These are phyloP conservation scores for Pygoscelis antarcticus DNA, from an alignment of 2,113 vertebrate genomes.

Conservation along the genomic window DNA sequence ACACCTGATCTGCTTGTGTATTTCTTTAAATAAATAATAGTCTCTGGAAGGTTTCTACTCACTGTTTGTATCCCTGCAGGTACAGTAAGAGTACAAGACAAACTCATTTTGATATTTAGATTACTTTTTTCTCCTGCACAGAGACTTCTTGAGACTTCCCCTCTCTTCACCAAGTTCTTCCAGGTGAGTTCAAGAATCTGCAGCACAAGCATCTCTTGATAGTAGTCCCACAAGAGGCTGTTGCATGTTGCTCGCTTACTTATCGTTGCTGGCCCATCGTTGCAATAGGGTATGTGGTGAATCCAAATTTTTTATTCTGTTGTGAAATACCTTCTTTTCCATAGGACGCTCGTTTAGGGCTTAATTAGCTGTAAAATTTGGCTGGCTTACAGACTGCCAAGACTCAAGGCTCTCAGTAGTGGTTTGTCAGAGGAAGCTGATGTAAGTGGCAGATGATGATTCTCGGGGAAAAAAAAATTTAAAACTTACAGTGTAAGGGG, in stretches of 20 bases:
- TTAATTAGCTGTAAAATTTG: background rate
- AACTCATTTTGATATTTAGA: background rate
- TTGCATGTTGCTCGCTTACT: background rate
- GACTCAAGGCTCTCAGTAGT: background rate
- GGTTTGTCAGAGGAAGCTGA: background rate
- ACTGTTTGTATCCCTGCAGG: background rate
- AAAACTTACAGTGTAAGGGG: background rate
- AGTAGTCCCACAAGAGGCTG: background rate
- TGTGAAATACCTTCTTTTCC: background rate
- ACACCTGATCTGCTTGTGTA: background rate
- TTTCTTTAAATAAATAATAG: background rate
- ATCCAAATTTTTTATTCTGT: background rate
- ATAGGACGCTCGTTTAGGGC: background rate
- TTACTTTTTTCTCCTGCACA: background rate
- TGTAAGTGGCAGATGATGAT: background rate
- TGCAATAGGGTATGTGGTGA: background rate
- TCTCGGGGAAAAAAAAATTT: background rate
- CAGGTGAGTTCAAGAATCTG: background rate
- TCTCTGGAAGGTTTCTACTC: background rate
- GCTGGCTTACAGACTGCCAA: background rate
- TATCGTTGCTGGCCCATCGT: background rate
- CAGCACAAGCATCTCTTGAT: background rate
- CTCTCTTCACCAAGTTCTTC: background rate
- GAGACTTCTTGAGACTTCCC: background rate
- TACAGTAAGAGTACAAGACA: background rate